Evolutionary conservation across 2,888 invertebrate genomes (phyloP).

Genomic region (Ophraella communa): DNA sequence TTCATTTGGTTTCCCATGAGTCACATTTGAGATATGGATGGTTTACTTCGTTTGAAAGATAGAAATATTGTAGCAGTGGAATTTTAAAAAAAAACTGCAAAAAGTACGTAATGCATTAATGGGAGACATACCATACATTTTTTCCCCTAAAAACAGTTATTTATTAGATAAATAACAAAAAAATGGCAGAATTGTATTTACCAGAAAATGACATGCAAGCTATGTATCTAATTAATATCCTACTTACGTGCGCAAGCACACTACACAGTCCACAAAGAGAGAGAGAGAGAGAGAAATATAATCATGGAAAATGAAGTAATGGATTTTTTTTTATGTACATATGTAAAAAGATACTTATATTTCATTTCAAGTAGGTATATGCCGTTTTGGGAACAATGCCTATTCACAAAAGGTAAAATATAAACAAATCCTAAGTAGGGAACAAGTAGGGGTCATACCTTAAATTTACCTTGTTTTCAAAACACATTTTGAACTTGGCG

Average conservation of each 20-base stretch:
- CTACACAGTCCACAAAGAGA: constrained; percentile 20
- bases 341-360: background rate
- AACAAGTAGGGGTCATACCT: background rate
- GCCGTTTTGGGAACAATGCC: constrained; percentile 44
- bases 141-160: constrained; percentile 1
- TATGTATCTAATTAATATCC: background rate
- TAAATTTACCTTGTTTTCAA: background rate
- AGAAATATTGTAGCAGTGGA: too few relatives aligned
- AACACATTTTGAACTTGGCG: too few relatives aligned
- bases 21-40: too few relatives aligned
- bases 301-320: constrained; percentile 9
- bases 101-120: background rate
- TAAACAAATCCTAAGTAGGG: too few relatives aligned
- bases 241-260: constrained; percentile 17
- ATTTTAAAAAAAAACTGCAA: too few relatives aligned
- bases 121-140: background rate
- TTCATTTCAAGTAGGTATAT: background rate
- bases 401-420: constrained; percentile 37
- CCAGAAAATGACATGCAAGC: constrained; percentile 10
- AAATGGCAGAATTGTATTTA: background rate
- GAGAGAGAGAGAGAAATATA: constrained; percentile 4
- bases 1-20: too few relatives aligned
- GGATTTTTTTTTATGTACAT: constrained; percentile 20
- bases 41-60: too few relatives aligned
- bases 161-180: background rate